Conservation (phyloP, 2,888 invertebrate genomes). For the Caenorhabditis plicata region DNA sequence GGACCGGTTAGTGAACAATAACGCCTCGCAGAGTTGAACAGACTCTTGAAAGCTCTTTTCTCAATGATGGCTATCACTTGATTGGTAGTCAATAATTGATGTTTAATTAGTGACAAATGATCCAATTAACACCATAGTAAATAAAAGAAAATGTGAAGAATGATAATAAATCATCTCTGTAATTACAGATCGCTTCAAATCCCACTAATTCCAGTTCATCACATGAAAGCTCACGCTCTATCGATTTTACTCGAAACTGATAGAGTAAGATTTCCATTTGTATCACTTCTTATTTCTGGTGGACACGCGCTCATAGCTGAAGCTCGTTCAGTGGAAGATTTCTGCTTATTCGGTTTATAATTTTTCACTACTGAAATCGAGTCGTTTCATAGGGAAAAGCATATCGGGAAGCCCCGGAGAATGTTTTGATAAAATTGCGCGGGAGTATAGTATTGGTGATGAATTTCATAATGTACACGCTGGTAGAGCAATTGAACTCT, state of each 20-base stretch:
- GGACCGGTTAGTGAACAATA: too few relatives aligned
- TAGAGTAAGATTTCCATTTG: conserved; percentile 52
- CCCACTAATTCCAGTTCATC: conserved; percentile 91
- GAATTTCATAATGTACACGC: conserved; percentile 27
- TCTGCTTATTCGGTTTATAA: conserved; percentile 27
- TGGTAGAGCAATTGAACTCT: conserved; percentile 39
- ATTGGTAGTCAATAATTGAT: too few relatives aligned
- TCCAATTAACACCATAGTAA: too few relatives aligned
- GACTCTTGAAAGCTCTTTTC: too few relatives aligned
- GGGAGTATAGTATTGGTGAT: conserved; percentile 6
- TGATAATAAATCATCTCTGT: too few relatives aligned
- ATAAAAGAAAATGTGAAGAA: too few relatives aligned
- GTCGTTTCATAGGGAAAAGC: conserved; percentile 28
- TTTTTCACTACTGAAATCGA: neutral
- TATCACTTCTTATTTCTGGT: conserved; percentile 58
- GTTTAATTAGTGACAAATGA: too few relatives aligned
- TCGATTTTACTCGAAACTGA: conserved; percentile 73
- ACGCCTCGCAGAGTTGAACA: too few relatives aligned
- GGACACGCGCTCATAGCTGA: conserved; percentile 56
- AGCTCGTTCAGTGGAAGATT: conserved; percentile 39
- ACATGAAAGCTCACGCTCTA: conserved; percentile 97
- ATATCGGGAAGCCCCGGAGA: conserved; percentile 54
- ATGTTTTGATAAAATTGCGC: conserved; percentile 56
- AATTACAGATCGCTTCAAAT: too few relatives aligned
- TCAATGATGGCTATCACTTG: too few relatives aligned